A percentile compares a stretch with the other conserved stretches of the same genome.
phyloP scores from a whole-genome alignment of 2,113 vertebrate species.

The Saguinus imperator region DNA sequence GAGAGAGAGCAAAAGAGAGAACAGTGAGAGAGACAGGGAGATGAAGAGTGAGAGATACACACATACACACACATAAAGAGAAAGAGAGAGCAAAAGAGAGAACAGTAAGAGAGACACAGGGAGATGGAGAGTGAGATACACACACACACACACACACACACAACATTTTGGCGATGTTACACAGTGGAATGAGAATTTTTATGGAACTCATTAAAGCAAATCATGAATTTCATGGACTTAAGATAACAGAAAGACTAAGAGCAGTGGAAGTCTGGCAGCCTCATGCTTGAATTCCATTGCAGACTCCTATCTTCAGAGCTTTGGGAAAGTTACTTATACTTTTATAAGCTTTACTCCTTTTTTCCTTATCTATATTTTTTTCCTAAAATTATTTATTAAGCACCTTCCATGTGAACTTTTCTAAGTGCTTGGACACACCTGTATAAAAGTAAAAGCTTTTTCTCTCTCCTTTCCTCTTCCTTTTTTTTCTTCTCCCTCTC shows the following conservation, averaged over 20 bases:
- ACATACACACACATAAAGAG: not conserved
- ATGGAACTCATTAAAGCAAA: not conserved
- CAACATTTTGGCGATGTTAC: not conserved
- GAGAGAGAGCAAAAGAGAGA: too few relatives aligned
- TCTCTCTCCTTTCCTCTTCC: not conserved
- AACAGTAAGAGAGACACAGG: not conserved
- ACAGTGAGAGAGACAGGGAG: too few relatives aligned
- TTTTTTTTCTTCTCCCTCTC: not conserved
- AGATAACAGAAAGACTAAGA: not conserved
- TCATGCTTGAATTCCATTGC: not conserved
- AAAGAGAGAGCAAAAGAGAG: not conserved
- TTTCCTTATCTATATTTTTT: constrained; percentile 3
- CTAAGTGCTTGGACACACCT: not conserved
- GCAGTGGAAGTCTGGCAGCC: not conserved
- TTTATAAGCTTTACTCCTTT: not conserved
- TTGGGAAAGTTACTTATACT: not conserved
- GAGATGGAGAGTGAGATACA: not conserved
- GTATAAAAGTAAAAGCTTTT: not conserved
- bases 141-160: not conserved
- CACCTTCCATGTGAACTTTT: not conserved
- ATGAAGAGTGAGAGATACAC: too few relatives aligned
- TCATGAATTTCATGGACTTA: not conserved
- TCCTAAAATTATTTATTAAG: not conserved
- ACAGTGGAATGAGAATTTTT: not conserved
- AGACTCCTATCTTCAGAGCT: not conserved